Base-by-base conservation (phyloP, 2,888 invertebrate genomes). In the Morpho deidamia region DNA sequence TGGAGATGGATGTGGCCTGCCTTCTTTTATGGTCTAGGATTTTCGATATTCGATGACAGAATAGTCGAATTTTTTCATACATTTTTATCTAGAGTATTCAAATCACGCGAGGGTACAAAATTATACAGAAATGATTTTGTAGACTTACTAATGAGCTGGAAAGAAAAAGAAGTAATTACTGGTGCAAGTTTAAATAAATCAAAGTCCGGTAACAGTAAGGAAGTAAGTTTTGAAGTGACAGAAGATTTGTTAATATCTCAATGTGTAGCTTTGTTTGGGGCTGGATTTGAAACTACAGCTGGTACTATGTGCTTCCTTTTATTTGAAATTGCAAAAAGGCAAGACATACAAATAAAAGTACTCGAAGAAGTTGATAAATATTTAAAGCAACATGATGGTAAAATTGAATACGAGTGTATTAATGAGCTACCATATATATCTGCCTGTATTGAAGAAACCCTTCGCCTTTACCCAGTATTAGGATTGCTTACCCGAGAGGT, bases 241-340 rank as follows among this genome's bases (percentile, higher is more conserved):
- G 66, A 89, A 7, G 75, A 86, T 2, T 69, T 91, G 42, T 60
- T 92, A 2, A 79, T 89, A 0, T 83, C 91, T 0, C 92, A 93
- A 55, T 86, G 91, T 1, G 74, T 90, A 9, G 62, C 87, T 0
- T 91, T 93, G 41, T 81, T 79, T 33, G 72, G 57, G 0, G 81
- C 78, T n/a, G 81, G 81, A 7, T 80, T 66, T 14, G 79, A 81
- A 11, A 77, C 79, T 0, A 73, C 80, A 3, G 66, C 81, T 0
- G 61, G 69, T 0, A 71, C 74, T 0, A 56, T 72, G 11, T 65
- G 67, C 7, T 69, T 70, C 35, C 65, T 69, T 10, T 53, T 80
- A 2, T 77, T 57, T 44, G 80, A 80, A 56, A 56, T 80, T 0
- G 74, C 79, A 0, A 78, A 76, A 44, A 47, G 72, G 11, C 64